These are phyloP conservation scores for Strix aluco DNA, from an alignment of 2,113 vertebrate species.

Conservation along the genomic window DNA sequence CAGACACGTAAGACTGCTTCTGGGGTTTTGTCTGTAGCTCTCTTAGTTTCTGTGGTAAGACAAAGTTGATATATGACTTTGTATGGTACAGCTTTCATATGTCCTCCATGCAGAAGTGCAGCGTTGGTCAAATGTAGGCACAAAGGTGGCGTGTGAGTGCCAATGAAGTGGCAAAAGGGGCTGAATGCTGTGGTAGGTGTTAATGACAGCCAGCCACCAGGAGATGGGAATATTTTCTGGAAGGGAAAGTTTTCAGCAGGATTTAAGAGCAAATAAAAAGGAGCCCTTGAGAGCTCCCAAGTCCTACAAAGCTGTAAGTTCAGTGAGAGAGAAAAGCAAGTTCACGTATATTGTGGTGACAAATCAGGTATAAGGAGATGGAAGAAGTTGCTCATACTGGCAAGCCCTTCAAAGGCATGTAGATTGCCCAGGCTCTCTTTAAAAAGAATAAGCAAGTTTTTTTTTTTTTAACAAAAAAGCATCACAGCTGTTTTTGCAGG, in stretches of 20 bases:
- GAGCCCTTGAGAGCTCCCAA: background rate
- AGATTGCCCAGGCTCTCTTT: background rate
- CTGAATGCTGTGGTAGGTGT: background rate
- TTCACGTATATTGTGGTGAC: background rate
- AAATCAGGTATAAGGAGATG: background rate
- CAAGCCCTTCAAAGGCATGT: background rate
- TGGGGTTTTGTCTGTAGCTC: background rate
- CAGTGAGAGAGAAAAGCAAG: background rate
- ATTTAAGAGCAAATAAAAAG: background rate
- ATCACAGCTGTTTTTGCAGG: slow-evolving; percentile 38
- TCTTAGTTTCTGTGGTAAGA: background rate
- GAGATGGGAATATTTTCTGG: background rate
- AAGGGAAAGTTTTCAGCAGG: background rate
- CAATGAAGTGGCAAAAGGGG: background rate
- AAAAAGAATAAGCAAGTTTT: background rate
- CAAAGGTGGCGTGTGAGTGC: background rate
- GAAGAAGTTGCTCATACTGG: background rate
- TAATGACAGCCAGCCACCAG: background rate
- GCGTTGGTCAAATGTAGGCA: fast-evolving
- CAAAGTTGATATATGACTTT: background rate
- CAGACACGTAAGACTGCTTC: background rate
- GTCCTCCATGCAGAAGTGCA: background rate
- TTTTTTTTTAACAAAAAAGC: background rate
- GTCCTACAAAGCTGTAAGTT: background rate
- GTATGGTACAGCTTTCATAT: background rate